Base-by-base conservation (phyloP, 35 echinoderm and acorn worm species). In the Apostichopus californicus region DNA sequence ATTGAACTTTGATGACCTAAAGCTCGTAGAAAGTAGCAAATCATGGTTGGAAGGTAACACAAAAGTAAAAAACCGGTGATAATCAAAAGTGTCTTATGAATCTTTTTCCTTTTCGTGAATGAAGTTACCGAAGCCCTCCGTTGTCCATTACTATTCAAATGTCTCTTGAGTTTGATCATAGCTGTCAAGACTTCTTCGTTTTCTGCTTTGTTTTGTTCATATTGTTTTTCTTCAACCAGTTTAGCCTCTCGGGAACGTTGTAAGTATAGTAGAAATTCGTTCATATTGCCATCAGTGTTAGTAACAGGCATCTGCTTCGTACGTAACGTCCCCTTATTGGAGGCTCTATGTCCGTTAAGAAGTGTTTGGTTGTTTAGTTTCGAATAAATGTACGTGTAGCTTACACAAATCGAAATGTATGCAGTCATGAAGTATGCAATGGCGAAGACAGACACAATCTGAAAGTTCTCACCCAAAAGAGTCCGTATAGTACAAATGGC, bases 31-130 rank as follows among this genome's bases (percentile, higher is more conserved):
- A 34, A 80, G 7, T 80, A 80, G 53, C 28, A 55, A 55, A 8
- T 54, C 46, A 83, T 83, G 25, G 25, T 55, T 13, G 80, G 80
- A 4, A 80, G 78, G 78, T 25, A 80, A 34, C 78, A 80, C 5
- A 80, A 14, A 55, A 83, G 80, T 13, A 55, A 53, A 9, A 55
- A 17, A 55, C 80, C 80, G 15, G 52, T 55, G 55, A 55, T 12
- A 55, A 83, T 5, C 2, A 83, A 83, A 15, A 83, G 25, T 53
- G 55, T 83, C 80, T 83, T 83, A 53, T 55, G 80, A 17, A 83
- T 56, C 55, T 83, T 83, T 34, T 20, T 83, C 25, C 55, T 56
- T 53, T 83, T 83, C 1, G 2, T 55, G 46, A 83, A 17, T 55
- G 80, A 56, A 55, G 7, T 55, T 34, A 20, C 14, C n/a, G 80